Base-by-base conservation (phyloP, 2,888 invertebrate species). In the Leucophora obtusa region DNA sequence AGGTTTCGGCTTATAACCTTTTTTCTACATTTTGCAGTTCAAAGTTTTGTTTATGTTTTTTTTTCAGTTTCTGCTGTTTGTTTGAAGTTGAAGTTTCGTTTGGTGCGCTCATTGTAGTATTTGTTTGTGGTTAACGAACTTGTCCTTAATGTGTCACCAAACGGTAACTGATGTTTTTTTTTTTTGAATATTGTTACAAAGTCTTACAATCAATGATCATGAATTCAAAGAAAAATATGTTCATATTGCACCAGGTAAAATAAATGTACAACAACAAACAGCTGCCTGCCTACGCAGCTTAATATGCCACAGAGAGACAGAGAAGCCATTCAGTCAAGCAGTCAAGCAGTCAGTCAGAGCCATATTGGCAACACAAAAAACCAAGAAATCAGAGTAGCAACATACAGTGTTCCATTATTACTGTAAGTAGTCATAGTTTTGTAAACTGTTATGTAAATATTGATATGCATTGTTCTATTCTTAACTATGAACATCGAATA, bases 91-190 rank as follows among this genome's bases (percentile, higher is more conserved):
- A 62, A 21, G 33, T 65, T 62, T 43, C 11, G 18, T 6, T 11
- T 14, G n/a, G 38, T n/a, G 50, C 17, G 15, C 28, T 14, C 28
- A 28, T 14, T 63, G 54, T 33, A 24, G 58, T 51, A 68, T 43
- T 56, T 56, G 18, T 63, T 79, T 77, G 77, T 70, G 81, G 77
- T 77, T 81, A 81, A 81, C 81, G 81, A 77, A 81, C 81, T 81
- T 81, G 81, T 81, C 81, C 81, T 81, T 81, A 81, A 81, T 81
- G 77, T 81, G 81, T 81, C 81, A 81, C 81, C 77, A 73, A 81
- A 81, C 73, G 81, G 81, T 81, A 81, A 81, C 77, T 81, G 81
- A 81, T 81, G 81, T 77, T 74, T 74, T 81, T 77, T 77, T 77
- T 77, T 77, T 77, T 77, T 77, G 77, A 81, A 81, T 74, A 81